Evolutionary conservation across 2,797 vertebrate species (phyloP).

Genomic region (Pempheris klunzingeri): DNA sequence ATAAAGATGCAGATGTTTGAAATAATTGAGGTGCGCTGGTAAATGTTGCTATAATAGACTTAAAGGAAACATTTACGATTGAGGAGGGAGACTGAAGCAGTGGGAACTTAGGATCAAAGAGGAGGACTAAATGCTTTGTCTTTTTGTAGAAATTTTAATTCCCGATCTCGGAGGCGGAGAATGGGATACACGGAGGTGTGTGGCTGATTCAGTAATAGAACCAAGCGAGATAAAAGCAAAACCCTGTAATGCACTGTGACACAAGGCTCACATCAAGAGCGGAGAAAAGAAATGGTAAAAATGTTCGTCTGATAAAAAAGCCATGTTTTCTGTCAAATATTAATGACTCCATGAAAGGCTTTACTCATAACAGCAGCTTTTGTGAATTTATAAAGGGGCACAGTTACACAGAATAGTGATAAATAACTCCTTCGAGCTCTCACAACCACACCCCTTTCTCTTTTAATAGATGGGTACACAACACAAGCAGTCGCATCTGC

Average conservation of each 20-base stretch:
- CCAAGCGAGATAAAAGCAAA: conserved; percentile 86
- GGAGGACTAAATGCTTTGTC: conserved; percentile 49
- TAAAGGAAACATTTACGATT: conserved; percentile 10
- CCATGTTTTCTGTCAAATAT: conserved; percentile 87
- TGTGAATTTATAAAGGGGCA: conserved; percentile 79
- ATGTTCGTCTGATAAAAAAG: conserved; percentile 84
- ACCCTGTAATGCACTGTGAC: conserved; percentile 83
- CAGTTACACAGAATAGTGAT: conserved; percentile 74
- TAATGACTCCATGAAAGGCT: conserved; percentile 85
- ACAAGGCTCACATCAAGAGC: conserved; percentile 82
- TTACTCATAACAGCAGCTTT: conserved; percentile 77
- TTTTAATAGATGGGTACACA: conserved; percentile 66
- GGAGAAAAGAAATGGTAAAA: conserved; percentile 79
- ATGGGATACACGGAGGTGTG: conserved; percentile 47
- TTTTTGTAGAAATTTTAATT: conserved; percentile 61
- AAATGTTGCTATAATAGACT: conserved; percentile 21
- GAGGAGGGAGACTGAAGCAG: conserved; percentile 23
- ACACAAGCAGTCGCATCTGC: conserved; percentile 47
- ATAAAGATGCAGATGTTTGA: conserved; percentile 41
- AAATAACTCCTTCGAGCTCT: conserved; percentile 74
- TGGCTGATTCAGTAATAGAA: conserved; percentile 69
- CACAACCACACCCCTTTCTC: conserved; percentile 57
- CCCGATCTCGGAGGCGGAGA: conserved; percentile 32
- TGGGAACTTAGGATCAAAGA: conserved; percentile 36
- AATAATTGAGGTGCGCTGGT: conserved; percentile 29